Evolutionary conservation across 2,797 vertebrate genomes (phyloP), one percentile per base, ranked within the genome.

Genomic region (Anas acuta): DNA sequence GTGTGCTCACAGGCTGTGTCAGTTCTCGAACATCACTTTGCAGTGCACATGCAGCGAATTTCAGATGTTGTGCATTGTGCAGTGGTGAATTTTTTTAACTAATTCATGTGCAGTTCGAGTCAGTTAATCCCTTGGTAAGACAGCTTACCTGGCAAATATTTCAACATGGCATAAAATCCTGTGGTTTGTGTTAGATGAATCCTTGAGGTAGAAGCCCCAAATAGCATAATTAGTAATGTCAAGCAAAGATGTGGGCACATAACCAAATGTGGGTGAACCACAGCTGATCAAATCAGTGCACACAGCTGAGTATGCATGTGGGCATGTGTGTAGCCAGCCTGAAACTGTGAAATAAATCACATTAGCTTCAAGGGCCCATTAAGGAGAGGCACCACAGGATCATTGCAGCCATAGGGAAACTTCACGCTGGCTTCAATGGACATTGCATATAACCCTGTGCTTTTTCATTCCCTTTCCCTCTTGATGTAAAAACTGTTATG

Each of bases 171-270:
- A 47, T 64, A 13, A 77, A 72, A 11, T 58, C 54, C 57, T 49
- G 54, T 0, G 2, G 62, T 45, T 69, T 0, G 0, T 19, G 8
- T 37, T 21, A 69, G 71, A 23, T 6, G 32, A 75, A 30, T 4
- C 0, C 22, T 81, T 56, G 54, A 82, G 33, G 20, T 61, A 41
- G 37, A 82, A 92, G 51, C 41, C 43, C 66, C 35, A 47, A 72
- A 32, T 22, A 19, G 4, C 1, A 2, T 12, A 58, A 60, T 22
- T 41, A 16, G 32, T 22, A 60, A 67, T 8, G 39, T 43, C 37
- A 90, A 81, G 23, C 4, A 22, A 75, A 81, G 70, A 35, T 30
- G n/a, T 20, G 71, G 41, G 20, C 11, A 2, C 7, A 41, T n/a
- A 54, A 49, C 32, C 62, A 61, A 32, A 22, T 6, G 49, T 37